These are phyloP conservation scores for Gambelia wislizenii DNA, from an alignment of 2,797 vertebrate species.

Conservation along the genomic window DNA sequence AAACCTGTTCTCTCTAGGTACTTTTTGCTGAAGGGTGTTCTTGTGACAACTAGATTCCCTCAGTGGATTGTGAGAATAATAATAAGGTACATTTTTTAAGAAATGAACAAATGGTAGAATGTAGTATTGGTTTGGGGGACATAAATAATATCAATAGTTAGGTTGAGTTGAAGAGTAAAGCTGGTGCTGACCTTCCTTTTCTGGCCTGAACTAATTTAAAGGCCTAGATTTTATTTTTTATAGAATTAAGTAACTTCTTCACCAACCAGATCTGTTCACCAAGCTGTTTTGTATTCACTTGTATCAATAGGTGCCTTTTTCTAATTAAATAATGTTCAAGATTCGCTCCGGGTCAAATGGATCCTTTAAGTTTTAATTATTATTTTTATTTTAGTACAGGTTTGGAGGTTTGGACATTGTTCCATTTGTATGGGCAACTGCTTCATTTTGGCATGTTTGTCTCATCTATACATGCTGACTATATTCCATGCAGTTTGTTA, in stretches of 20 bases:
- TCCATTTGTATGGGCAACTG: neutral
- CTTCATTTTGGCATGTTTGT: neutral
- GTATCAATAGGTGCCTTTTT: neutral
- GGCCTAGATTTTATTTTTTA: neutral
- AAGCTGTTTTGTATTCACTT: neutral
- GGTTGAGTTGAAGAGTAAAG: neutral
- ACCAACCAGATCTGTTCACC: neutral
- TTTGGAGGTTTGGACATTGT: neutral
- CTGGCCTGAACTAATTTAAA: neutral
- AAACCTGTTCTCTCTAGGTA: neutral
- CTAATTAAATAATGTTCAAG: neutral
- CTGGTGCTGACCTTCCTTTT: neutral
- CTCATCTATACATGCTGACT: neutral
- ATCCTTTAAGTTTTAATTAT: neutral
- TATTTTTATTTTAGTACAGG: neutral
- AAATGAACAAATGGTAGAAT: neutral
- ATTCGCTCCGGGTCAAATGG: neutral
- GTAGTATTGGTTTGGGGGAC: neutral
- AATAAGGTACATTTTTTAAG: neutral
- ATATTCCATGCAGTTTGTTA: constrained; percentile 5
- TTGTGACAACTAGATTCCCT: neutral
- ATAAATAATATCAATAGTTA: neutral
- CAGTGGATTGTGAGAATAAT: neutral
- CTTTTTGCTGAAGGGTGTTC: neutral
- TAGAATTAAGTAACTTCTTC: constrained; percentile 2